These are phyloP conservation scores for Drosophila littoralis DNA, from an alignment of 1,140 invertebrate species.

Conservation along the genomic window DNA sequence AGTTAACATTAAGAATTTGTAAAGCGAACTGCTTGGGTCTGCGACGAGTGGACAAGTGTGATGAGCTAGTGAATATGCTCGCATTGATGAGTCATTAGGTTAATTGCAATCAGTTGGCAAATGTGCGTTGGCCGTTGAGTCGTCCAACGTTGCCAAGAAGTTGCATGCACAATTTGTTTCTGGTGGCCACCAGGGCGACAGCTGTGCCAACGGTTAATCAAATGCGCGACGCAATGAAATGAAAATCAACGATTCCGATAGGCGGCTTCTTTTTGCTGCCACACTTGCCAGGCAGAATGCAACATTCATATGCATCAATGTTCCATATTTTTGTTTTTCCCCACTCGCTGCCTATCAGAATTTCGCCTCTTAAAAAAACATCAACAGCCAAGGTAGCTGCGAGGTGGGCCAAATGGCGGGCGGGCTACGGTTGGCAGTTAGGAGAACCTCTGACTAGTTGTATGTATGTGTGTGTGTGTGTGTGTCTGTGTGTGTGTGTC, in stretches of 20 bases:
- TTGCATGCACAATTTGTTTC: constrained; percentile 53
- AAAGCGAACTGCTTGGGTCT: not conserved
- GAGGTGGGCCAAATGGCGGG: constrained; percentile 4
- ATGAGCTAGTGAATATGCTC: not conserved
- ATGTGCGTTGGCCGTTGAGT: constrained; percentile 16
- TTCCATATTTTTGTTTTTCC: not conserved
- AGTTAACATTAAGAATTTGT: not conserved
- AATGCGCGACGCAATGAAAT: constrained; percentile 73
- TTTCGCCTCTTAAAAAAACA: constrained; percentile 34
- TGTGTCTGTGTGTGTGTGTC: constrained; percentile 1
- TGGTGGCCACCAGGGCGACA: constrained; percentile 47
- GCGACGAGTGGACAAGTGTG: not conserved
- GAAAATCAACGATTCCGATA: constrained; percentile 58
- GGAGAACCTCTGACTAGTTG: not conserved
- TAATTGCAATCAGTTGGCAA: constrained; percentile 13
- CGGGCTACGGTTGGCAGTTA: too few relatives aligned
- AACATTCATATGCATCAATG: constrained; percentile 51
- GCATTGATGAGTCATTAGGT: constrained; percentile 7
- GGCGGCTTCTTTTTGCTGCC: constrained; percentile 18
- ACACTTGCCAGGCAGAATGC: constrained; percentile 53
- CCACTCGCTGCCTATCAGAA: constrained; percentile 6
- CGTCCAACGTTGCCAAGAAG: constrained; percentile 34
- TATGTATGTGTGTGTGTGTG: not conserved
- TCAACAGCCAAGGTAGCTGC: constrained; percentile 35
- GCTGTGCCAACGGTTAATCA: constrained; percentile 73